Evolutionary conservation across 2,113 vertebrate genomes (phyloP).

Genomic region (Plecotus auritus): DNA sequence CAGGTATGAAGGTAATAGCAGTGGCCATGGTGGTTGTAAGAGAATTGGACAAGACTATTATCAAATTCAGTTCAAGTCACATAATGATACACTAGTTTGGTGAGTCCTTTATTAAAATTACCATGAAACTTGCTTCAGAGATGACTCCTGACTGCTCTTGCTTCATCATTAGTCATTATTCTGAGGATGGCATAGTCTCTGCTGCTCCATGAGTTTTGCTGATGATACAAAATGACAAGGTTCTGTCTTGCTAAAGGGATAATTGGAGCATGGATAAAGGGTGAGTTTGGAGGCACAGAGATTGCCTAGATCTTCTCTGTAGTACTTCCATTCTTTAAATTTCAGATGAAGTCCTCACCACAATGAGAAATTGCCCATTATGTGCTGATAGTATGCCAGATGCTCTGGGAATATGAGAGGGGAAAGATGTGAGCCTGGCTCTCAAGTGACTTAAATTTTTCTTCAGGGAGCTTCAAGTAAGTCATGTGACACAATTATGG

Average conservation of each 20-base stretch:
- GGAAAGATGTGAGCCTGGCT: background rate
- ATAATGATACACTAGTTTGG: background rate
- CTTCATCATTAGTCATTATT: background rate
- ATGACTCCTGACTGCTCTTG: background rate
- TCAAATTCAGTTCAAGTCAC: background rate
- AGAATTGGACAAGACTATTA: background rate
- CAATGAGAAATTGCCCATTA: background rate
- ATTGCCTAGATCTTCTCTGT: background rate
- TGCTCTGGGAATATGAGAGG: background rate
- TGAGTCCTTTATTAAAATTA: background rate
- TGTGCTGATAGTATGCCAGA: background rate
- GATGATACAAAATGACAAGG: background rate
- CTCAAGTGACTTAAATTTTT: background rate
- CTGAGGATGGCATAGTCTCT: background rate
- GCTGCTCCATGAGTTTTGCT: constrained; percentile 3
- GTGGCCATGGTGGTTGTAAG: background rate
- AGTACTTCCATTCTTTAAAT: background rate
- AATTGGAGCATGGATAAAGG: background rate
- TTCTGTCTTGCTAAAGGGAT: background rate
- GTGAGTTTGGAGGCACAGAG: background rate
- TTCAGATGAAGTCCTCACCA: background rate
- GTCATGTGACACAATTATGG: background rate
- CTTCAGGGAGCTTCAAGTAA: background rate
- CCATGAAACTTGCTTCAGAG: background rate
- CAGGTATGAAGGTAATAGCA: background rate